Conservation (phyloP, 2,888 invertebrate genomes). For the Drosophila mettleri region DNA sequence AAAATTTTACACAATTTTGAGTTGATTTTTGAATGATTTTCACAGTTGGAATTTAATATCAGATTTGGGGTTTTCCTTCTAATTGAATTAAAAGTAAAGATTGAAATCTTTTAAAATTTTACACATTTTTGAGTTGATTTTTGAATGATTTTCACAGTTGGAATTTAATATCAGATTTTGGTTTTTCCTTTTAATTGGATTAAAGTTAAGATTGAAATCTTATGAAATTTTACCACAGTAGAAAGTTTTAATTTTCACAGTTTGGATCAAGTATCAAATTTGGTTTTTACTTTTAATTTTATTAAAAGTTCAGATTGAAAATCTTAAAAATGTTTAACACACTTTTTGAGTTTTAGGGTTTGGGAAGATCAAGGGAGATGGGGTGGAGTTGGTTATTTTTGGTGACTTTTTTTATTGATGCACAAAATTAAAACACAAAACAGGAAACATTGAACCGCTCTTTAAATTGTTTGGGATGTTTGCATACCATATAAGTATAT, state of each 20-base stretch:
- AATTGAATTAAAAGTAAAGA: conserved; percentile 63
- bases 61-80: conserved; percentile 42
- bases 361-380: neutral
- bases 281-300: conserved; percentile 58
- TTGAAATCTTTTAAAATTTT: conserved; percentile 23
- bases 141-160: conserved; percentile 52
- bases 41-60: conserved; percentile 52
- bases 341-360: conserved; percentile 2
- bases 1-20: conserved; percentile 25
- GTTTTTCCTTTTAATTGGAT: conserved; percentile 61
- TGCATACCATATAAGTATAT: conserved; percentile 56
- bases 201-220: conserved; percentile 46
- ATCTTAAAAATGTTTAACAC: conserved; percentile 12
- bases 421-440: conserved; percentile 71
- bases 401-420: conserved; percentile 60
- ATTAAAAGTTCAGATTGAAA: conserved; percentile 54
- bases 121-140: conserved; percentile 19
- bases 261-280: conserved; percentile 32
- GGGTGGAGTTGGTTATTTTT: neutral
- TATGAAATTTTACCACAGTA: conserved; percentile 24
- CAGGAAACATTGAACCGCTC: conserved; percentile 79
- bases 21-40: conserved; percentile 20
- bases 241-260: conserved; percentile 57
- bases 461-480: conserved; percentile 72
- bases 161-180: conserved; percentile 31